Conservation (phyloP, 2,888 invertebrate genomes). For the Acanthosepion lycidas region DNA sequence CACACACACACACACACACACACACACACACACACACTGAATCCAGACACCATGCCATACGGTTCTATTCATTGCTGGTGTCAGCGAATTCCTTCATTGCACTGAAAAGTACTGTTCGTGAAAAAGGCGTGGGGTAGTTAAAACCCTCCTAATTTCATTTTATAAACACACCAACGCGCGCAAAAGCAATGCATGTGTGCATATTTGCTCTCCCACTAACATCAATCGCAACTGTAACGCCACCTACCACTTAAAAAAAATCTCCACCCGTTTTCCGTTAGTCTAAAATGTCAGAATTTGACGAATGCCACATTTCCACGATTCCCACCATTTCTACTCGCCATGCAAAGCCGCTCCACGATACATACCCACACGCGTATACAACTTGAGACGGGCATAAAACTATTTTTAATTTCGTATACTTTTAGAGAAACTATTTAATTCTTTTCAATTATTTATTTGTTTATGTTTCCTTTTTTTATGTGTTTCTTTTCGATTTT, state of each 20-base stretch:
- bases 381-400: neutral
- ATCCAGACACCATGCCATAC: neutral
- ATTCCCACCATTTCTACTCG: neutral
- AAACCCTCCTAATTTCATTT: neutral
- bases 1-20: neutral
- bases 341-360: neutral
- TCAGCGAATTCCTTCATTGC: neutral
- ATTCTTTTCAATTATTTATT: neutral
- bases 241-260: neutral
- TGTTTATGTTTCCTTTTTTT: neutral
- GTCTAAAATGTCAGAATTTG: neutral
- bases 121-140: neutral
- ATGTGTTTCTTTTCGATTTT: too few relatives aligned
- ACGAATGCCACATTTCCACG: neutral
- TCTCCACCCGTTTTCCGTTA: neutral
- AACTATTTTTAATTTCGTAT: neutral
- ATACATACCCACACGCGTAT: neutral
- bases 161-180: neutral
- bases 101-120: neutral
- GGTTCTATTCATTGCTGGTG: neutral
- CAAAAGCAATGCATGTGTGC: neutral
- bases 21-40: neutral
- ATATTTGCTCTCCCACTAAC: neutral
- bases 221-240: neutral
- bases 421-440: neutral